Evolutionary conservation across 1,140 invertebrate genomes (phyloP), one percentile per base, ranked within the genome.

Genomic region (Scaptomyza pallida): DNA sequence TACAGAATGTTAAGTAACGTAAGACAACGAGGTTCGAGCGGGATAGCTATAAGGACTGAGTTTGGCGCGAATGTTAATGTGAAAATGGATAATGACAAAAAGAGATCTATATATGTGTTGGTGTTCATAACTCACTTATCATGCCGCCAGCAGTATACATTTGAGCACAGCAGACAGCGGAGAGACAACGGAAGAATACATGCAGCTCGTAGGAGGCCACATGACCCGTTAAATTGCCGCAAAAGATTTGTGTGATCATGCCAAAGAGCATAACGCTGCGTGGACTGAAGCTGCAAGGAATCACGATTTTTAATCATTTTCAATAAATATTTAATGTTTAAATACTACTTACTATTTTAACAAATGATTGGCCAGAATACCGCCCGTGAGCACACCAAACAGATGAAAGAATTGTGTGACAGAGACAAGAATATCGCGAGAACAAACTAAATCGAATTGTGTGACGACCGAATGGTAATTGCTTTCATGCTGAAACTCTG

Each of bases 361-460:
- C 6, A 92, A 54, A 55, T 92, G 85, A 50, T 91, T 91, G 8
- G 92, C 92, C 48, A 92, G 48, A 12, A 92, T 85, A 17, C 92
- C 92, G 5, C 92, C 92, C 0, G 90, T 85, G 4, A 92, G 79
- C 5, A 92, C 92, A 21, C 92, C 92, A 43, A 92, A 91, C 6
- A 92, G 64, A 72, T 92, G 92, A 71, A 92, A 92, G 75, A 91
- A 92, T 72, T 92, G 92, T 8, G 92, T 92, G 5, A 92, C 90
- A 5, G 92, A 92, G 16, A 92, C 89, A n/a, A 92, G 73, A 13
- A 92, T 92, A 47, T 89, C 90, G 30, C 90, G 88, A 2, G 92
- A 92, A 59, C 92, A 92, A 16, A 92, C 90, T 37, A 92, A 62
- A 76, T 92, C 91, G 65, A 88, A 92, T 67, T 92, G 89, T 2